Percentiles rank a stretch among this genome's conserved stretches.
Evolutionary conservation across 2,888 invertebrate species (phyloP).

Genomic region (Adelphocoris suturalis): DNA sequence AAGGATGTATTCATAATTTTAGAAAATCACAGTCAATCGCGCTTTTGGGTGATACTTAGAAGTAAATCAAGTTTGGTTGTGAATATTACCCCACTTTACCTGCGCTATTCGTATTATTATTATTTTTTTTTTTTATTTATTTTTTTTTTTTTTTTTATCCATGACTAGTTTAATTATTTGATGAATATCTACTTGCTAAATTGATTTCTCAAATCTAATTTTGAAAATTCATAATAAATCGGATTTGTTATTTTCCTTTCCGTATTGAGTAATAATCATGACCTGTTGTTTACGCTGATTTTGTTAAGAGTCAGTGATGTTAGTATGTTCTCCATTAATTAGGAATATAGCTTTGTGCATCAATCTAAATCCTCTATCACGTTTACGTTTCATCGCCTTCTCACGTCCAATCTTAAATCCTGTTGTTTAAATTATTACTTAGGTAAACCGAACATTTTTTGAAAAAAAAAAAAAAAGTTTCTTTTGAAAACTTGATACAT

Average conservation of each 20-base stretch:
- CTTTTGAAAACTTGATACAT: too few relatives aligned
- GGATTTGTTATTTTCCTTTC: background rate
- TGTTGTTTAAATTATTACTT: background rate
- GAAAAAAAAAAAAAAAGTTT: too few relatives aligned
- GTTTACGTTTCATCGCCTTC: background rate
- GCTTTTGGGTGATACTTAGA: too few relatives aligned
- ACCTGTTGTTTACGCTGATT: conserved; percentile 38
- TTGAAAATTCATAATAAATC: conserved; percentile 10
- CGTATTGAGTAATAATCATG: conserved; percentile 19
- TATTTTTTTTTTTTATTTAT: too few relatives aligned
- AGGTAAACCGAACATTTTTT: too few relatives aligned
- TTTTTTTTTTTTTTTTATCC: background rate
- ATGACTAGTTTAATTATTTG: background rate
- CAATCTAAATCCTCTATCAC: too few relatives aligned
- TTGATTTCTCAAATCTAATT: background rate
- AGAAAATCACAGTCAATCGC: too few relatives aligned
- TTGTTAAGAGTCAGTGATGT: background rate
- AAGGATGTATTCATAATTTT: too few relatives aligned
- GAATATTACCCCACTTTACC: background rate
- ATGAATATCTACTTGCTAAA: background rate
- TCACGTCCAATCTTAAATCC: background rate
- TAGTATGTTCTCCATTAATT: background rate
- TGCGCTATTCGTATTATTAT: background rate
- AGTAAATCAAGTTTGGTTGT: too few relatives aligned
- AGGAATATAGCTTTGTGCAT: too few relatives aligned